Evolutionary conservation across 2,888 invertebrate species (phyloP), one percentile per base, ranked within the genome.

Genomic region (Drosophila aldrichi): DNA sequence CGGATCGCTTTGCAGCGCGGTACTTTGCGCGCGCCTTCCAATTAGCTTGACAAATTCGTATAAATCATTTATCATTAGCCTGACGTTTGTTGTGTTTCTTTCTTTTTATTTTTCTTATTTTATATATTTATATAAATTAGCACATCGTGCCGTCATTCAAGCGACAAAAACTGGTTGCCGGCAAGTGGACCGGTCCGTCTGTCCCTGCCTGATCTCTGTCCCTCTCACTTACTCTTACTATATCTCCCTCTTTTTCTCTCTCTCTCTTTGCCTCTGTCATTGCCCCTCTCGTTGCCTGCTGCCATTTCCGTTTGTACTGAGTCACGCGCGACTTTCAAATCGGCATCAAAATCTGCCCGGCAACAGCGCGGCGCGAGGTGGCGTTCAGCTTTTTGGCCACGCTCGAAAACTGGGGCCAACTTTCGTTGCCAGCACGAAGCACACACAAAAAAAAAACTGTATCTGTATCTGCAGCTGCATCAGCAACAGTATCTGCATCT

Each of bases 301-400:
- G 54, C 29, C 57, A 49, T 70, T 70, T 70, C 70, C 70, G 70
- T 55, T 54, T 46, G 43, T 49, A 64, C 71, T 85, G 85, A 85
- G 77, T 88, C 88, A 85, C 69, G 67, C 71, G 65, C 77, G 70
- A 86, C 85, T 85, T 85, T 85, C 88, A 85, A 85, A 88, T 82
- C 83, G 74, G 77, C 67, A 70, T 71, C 69, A 79, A 83, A 70
- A 74, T 83, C 77, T 72, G 77, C 82, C 79, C 65, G 86, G 82
- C 86, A 83, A 83, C 82, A 83, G 86, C 74, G 70, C 56, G 40
- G 43, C 56, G 59, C 36, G 51, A 10, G 52, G 9, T 20, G 63
- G 57, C 54, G 59, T 59, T 66, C 74, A 49, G 49, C 32, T 34
- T 49, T 59, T 49, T 59, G 56, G 64, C 70, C 70, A 41, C 61